Evolutionary conservation across 2,888 invertebrate species (phyloP).

Genomic region (Eupithecia insigniata): DNA sequence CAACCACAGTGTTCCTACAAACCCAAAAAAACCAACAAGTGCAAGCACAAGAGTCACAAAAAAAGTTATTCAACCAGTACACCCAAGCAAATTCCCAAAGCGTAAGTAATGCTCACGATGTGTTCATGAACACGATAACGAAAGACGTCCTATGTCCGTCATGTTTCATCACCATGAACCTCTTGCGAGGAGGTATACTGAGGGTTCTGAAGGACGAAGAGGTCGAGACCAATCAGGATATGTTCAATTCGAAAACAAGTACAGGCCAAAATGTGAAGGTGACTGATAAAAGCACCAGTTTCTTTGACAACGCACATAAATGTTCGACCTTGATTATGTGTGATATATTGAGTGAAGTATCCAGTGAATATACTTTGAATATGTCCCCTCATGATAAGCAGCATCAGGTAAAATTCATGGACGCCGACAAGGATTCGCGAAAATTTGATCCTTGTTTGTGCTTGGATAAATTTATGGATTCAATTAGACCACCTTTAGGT

Average conservation of each 20-base stretch:
- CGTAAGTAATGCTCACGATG: constrained; percentile 28
- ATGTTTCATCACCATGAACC: constrained; percentile 57
- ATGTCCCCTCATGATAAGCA: neutral
- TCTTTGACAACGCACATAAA: constrained; percentile 41
- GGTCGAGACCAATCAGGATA: constrained; percentile 52
- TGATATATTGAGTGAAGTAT: constrained; percentile 42
- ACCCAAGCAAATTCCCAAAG: constrained; percentile 38
- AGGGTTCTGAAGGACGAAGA: constrained; percentile 66
- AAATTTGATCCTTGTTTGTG: constrained; percentile 51
- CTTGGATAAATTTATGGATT: constrained; percentile 61
- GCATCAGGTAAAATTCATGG: constrained; percentile 16
- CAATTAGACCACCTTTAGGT: constrained; percentile 62
- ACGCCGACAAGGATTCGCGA: neutral
- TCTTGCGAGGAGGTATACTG: constrained; percentile 49
- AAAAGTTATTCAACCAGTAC: constrained; percentile 36
- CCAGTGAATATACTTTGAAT: constrained; percentile 20
- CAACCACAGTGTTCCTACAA: constrained; percentile 3
- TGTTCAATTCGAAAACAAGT: constrained; percentile 55
- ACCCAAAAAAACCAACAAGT: constrained; percentile 44
- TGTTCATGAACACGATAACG: constrained; percentile 28
- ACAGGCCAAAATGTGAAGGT: constrained; percentile 45
- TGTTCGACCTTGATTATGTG: constrained; percentile 43
- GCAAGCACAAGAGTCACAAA: constrained; percentile 45
- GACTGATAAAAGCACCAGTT: constrained; percentile 54
- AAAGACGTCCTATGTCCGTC: constrained; percentile 57